Evolutionary conservation across 2,888 invertebrate genomes (phyloP).

Genomic region (Tenodera sinensis): DNA sequence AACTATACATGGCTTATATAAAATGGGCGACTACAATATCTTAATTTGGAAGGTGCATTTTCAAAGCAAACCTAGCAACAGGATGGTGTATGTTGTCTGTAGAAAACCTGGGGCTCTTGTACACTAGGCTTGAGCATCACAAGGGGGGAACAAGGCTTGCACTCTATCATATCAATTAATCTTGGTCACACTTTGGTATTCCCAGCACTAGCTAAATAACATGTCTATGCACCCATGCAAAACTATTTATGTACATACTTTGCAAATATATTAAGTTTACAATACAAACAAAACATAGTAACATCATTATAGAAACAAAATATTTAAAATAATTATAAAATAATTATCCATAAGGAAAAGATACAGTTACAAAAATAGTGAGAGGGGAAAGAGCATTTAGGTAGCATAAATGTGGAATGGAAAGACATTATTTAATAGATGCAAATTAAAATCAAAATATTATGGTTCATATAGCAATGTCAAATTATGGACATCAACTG

Average conservation of each 20-base stretch:
- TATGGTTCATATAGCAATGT: background rate
- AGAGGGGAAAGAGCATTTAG: background rate
- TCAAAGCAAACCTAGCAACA: background rate
- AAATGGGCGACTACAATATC: background rate
- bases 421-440: background rate
- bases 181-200: background rate
- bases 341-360: background rate
- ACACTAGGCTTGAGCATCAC: background rate
- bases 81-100: background rate
- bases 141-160: background rate
- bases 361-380: background rate
- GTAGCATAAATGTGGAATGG: background rate
- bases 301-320: background rate
- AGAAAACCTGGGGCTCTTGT: background rate
- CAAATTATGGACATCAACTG: background rate
- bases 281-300: background rate
- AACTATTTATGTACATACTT: background rate
- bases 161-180: background rate
- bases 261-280: background rate
- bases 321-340: background rate
- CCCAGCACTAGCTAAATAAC: background rate
- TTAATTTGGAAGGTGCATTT: background rate
- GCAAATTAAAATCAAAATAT: background rate
- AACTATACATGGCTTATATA: background rate
- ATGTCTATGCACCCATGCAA: background rate